Evolutionary conservation across 2,113 vertebrate genomes (phyloP), one percentile per base, ranked within the genome.

Genomic region (Gila orcuttii): DNA sequence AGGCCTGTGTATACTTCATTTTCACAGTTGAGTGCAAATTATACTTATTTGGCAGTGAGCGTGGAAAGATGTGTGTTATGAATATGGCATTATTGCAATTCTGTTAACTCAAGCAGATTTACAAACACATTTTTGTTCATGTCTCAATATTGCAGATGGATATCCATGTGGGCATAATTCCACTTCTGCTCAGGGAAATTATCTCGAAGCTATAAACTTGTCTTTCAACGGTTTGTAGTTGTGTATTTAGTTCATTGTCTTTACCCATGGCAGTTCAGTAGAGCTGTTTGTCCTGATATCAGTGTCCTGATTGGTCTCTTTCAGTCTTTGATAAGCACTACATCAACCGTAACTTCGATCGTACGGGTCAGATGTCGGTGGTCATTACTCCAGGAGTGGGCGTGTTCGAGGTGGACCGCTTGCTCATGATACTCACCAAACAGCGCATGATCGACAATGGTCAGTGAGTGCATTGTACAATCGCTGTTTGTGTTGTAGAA

Each of bases 381-480:
- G 98, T 99, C 52, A 99, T 99, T 93, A 99, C 98, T 0, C 97
- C 98, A 0, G 98, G 98, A 0, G 98, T 99, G 33, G 98, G 97
- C 0, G 98, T 99, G 52, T 99, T 99, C 10, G 97, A 99, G 87
- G 98, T 99, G 15, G 98, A 99, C 91, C 96, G 98, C 0, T 95
- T 98, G 0, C 97, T 99, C 17, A 99, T 99, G 98, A 99, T 99
- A 88, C 93, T 99, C 4, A 99, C 98, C 91, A 99, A 99, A 57
- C 98, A 99, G 90, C 93, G 98, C 33, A 99, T 99, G 98, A 99
- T 99, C 11, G 98, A 99, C 91, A 99, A 99, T 0, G 98, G 98
- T 83, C 50, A 57, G 81, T 99, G 92, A 94, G 21, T 31, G n/a
- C 6, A 4, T 31, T 45, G 12, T 57, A 57, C 23, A 57, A 12